phyloP scores from a whole-genome alignment of 2,113 vertebrate genomes.

The Hydropotes inermis region DNA sequence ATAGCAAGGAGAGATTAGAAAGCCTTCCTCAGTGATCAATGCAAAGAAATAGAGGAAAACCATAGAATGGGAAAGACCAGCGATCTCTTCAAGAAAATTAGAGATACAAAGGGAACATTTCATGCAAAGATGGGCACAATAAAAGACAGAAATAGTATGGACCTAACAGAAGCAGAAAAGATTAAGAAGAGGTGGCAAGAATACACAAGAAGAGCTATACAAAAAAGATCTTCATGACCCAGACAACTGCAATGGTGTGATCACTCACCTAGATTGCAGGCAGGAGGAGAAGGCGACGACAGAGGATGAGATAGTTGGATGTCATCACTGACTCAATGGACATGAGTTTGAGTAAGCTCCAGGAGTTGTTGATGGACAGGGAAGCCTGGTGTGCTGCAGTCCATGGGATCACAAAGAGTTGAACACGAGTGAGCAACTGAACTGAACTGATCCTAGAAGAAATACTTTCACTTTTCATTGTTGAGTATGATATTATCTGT shows the following conservation, averaged over 20 bases:
- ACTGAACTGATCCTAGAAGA: not conserved
- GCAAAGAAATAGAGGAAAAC: not conserved
- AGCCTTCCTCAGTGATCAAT: not conserved
- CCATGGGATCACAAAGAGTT: not conserved
- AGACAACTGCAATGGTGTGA: not conserved
- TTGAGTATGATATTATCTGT: not conserved
- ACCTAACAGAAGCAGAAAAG: not conserved
- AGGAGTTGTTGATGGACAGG: not conserved
- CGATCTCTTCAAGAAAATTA: not conserved
- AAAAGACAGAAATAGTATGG: not conserved
- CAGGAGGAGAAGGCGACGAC: rapidly evolving
- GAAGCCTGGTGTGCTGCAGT: not conserved
- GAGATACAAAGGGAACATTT: not conserved
- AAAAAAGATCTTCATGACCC: not conserved
- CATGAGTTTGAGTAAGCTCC: not conserved
- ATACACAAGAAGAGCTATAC: not conserved
- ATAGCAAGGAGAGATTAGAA: not conserved
- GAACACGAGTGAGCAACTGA: not conserved
- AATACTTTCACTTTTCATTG: not conserved
- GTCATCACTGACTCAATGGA: not conserved
- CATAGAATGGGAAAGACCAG: not conserved
- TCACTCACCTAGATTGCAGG: not conserved
- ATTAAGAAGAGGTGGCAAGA: not conserved
- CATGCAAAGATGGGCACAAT: not conserved
- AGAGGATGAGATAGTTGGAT: not conserved